Base-by-base conservation (phyloP, 1,140 invertebrate species). In the Archivesica marissinica region DNA sequence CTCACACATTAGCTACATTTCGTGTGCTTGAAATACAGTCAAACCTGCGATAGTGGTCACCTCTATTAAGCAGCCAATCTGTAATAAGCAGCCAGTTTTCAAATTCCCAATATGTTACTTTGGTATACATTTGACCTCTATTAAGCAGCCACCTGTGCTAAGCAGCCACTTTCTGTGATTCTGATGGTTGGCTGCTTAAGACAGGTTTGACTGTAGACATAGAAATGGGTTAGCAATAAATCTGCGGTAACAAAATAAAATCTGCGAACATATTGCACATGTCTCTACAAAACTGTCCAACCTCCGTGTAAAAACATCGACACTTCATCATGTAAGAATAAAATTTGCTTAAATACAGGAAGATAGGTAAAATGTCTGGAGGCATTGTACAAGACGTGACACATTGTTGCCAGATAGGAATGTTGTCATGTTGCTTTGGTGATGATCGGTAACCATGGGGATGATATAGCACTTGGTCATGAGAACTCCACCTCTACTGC, bases 401-500 rank as follows among this genome's bases (percentile, higher is more conserved):
- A 66, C 33, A 38, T 15, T 70, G 35, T 41, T 70, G 66, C 28
- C 66, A 70, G 66, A 70, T 70, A 70, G 66, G 66, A 70, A 70
- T 75, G 44, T 75, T 75, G 72, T 75, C 72, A 75, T 75, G 70
- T 75, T 75, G 70, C 70, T 52, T 52, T 52, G 70, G 70, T 72
- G 28, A 50, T 15, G 33, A 20, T 39, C 2, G 28, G 68, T 72
- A 17, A 72, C 47, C 39, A 76, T 76, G 74, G 52, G 2, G 38
- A 39, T 41, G 28, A 56, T 13, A 17, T 77, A 77, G 59, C 39
- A 79, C 59, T 47, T 25, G 15, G 79, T 86, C 66, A 86, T 78
- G 75, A 77, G 30, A 33, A 77, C 61, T 86, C 84, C 15, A 86
- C 76, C 41, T 86, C 84, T 25, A 86, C 75, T 25, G 61, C 64